Evolutionary conservation across 2,113 vertebrate species (phyloP).

Genomic region (Brienomyrus longianalis): DNA sequence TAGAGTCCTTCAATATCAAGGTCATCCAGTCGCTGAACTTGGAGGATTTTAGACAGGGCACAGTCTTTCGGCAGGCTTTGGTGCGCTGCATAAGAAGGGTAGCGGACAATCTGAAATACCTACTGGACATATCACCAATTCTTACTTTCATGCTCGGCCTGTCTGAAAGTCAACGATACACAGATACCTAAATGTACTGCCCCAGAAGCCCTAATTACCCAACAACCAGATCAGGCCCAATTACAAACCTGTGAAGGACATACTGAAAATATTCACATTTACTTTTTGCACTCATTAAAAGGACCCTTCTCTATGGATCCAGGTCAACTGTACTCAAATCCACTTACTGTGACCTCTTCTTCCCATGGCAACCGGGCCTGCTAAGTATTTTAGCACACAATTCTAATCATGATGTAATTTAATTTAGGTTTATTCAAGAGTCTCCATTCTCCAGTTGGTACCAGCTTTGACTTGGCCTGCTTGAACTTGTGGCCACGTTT

Average conservation of each 20-base stretch:
- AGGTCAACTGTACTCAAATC: not conserved
- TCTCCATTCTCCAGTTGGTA: not conserved
- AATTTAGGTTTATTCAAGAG: not conserved
- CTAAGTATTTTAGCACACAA: not conserved
- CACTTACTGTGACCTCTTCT: not conserved
- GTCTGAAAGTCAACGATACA: not conserved
- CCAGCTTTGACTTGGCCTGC: not conserved
- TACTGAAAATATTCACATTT: not conserved
- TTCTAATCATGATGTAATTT: not conserved
- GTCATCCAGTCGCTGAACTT: constrained; percentile 90
- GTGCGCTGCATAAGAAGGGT: constrained; percentile 43
- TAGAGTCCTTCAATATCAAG: constrained; percentile 91
- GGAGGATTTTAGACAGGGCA: constrained; percentile 82
- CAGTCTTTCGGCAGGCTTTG: constrained; percentile 78
- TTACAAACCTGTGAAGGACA: not conserved
- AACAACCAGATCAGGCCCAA: not conserved
- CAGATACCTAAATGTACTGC: not conserved
- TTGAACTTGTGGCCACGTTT: not conserved
- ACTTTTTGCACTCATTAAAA: not conserved
- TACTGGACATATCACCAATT: not conserved
- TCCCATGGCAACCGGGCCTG: not conserved
- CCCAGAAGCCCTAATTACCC: not conserved
- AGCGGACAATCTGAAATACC: too few species aligned
- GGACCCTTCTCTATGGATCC: not conserved
- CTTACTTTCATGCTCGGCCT: not conserved